Base-by-base conservation (phyloP, 2,113 vertebrate genomes). In the Pelobates fuscus region DNA sequence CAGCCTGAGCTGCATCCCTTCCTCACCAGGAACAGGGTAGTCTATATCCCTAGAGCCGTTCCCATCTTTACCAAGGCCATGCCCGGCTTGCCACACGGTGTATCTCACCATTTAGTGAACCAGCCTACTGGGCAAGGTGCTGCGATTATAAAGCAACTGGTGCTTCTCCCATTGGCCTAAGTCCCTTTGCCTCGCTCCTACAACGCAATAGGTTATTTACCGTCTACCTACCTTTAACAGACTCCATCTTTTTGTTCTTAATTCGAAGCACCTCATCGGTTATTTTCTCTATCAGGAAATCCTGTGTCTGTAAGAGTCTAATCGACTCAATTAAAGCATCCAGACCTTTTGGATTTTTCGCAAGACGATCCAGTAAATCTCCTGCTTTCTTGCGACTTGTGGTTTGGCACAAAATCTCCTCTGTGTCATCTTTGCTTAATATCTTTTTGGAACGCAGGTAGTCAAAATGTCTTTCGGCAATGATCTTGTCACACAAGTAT, bases 381-480 rank as follows among this genome's bases (percentile, higher is more conserved):
- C 93, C 94, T 2, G 95, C 92, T 78, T 88, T 92, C 84, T 94
- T 95, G 37, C 90, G 91, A 67, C 94, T 93, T 0, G 95, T 96
- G 74, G 87, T 91, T 84, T 91, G 88, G 82, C 94, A 94, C 87
- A 89, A 91, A 85, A 99, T 97, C 80, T 99, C 96, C 86, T 99
- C 96, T 0, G 95, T 92, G 23, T 99, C 97, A 37, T 99, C 97
- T 77, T 94, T 88, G 0, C 93, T 96, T 75, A 99, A 88, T 81
- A 99, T 95, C 89, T 94, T 93, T 79, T 92, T 94, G 2, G 96
- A 95, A 24, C 97, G 95, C 0, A 99, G 88, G 82, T 92, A 98
- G 86, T 99, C 96, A 44, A 97, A 95, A 80, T 99, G 97, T 73
- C 96, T 94, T 62, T 97, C 95, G 0, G 96, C 97, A 76, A 94